Base-by-base conservation (phyloP, 2,797 vertebrate genomes). In the Brotula barbata region DNA sequence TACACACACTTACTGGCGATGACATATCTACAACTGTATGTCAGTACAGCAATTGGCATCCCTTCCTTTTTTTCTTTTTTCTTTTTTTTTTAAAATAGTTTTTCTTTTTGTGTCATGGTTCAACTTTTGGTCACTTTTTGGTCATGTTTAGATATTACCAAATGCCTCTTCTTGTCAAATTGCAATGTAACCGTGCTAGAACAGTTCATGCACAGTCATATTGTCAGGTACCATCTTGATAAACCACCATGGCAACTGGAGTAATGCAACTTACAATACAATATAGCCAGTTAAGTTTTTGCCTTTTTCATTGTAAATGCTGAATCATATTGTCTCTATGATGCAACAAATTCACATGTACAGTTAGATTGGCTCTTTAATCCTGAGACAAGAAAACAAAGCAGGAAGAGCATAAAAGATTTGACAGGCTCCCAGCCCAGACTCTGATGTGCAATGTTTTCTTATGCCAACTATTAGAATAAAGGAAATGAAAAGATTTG, bases 381-480 rank as follows among this genome's bases (percentile, higher is more conserved):
- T 28, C 44, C 15, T 9, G 14, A 15, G 33, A 37, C 17, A 23
- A 49, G 12, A 13, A 64, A 20, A 55, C 2, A 7, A 60, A 42
- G 16, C 23, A 16, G n/a, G 19, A 44, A 1, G 12, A 49, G 3
- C 21, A 51, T 7, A 57, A 60, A 70, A 51, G 17, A 59, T 19
- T 36, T 51, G n/a, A 39, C 16, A 44, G 21, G 20, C 64, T 20
- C 40, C 21, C 22, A 55, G 23, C 15, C 6, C 9, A 21, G 12
- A 21, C 33, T 36, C n/a, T 4, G 14, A 15, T 16, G 17, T 15
- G 39, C 15, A 34, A 66, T 20, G 23, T 39, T 16, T 0, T 5
- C 16, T 28, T 4, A 28, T 28, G 25, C 4, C 25, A 28, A 8
- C 25, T 28, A 28, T 28, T 4, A 28, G 25, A 28, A 28, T 28